A percentile compares a stretch with the other conserved stretches of the same genome.
phyloP scores from a whole-genome alignment of 2,888 invertebrate genomes.

The Nebria salina region DNA sequence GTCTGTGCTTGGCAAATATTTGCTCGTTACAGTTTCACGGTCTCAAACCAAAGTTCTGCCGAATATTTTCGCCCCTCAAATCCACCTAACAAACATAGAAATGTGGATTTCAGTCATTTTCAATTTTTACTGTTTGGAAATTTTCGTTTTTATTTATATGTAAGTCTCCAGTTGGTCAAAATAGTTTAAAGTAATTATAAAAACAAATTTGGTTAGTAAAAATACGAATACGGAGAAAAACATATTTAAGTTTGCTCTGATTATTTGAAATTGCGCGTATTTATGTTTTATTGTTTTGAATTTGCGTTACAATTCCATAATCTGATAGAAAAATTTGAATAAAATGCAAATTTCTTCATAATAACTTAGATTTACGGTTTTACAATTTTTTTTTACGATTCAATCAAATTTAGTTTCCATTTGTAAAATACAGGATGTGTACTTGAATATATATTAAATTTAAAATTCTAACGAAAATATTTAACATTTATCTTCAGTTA shows the following conservation, averaged over 20 bases:
- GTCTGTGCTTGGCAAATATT: neutral
- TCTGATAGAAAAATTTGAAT: slow-evolving; percentile 3
- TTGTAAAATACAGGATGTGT: no score
- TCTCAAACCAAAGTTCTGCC: neutral
- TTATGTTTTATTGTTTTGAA: neutral
- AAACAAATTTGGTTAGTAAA: no score
- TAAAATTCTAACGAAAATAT: neutral
- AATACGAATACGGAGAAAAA: no score
- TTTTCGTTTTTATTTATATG: no score
- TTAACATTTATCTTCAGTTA: no score
- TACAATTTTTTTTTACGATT: neutral
- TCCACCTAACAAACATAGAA: neutral
- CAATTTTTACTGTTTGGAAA: no score
- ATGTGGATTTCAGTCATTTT: neutral
- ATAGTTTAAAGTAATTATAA: no score
- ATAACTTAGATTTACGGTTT: slow-evolving; percentile 3
- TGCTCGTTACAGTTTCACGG: neutral
- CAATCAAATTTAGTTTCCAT: neutral
- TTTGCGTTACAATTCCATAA: neutral
- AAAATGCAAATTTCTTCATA: slow-evolving; percentile 6
- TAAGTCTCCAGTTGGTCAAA: no score
- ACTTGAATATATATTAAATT: neutral
- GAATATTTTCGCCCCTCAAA: neutral
- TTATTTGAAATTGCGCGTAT: neutral
- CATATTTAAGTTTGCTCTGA: no score